These are phyloP conservation scores for Xyrauchen texanus DNA, from an alignment of 2,113 vertebrate species.

Conservation along the genomic window DNA sequence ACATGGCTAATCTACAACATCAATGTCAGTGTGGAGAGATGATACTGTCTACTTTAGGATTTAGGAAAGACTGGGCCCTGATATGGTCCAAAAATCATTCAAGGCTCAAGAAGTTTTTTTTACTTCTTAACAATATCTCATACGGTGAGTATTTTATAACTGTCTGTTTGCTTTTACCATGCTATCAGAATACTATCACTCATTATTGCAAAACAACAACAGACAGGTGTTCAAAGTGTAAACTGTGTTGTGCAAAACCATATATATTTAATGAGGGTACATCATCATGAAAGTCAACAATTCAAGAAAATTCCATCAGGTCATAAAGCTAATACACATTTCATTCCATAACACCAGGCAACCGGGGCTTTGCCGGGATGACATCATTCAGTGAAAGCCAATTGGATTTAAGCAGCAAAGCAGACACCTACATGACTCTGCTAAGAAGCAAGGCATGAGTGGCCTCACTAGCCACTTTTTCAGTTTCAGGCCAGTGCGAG, in stretches of 20 bases:
- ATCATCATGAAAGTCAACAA: neutral
- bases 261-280: neutral
- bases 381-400: constrained; percentile 50
- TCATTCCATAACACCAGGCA: neutral
- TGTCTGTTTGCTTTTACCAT: neutral
- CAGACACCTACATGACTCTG: constrained; percentile 56
- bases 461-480: constrained; percentile 38
- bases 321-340: neutral
- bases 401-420: constrained; percentile 47
- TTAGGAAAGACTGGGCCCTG: neutral
- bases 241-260: neutral
- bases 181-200: neutral
- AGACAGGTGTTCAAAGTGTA: neutral
- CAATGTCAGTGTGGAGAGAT: neutral
- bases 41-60: neutral
- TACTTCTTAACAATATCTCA: neutral
- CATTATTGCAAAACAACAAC: neutral
- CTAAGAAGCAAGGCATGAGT: neutral
- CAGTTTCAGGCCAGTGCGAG: too few relatives aligned
- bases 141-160: neutral
- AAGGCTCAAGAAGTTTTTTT: neutral
- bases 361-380: constrained; percentile 41
- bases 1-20: constrained; percentile 5
- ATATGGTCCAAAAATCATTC: neutral
- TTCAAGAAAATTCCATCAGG: neutral